phyloP scores from a whole-genome alignment of 2,797 vertebrate species.

The Rhinichthys osculus region DNA sequence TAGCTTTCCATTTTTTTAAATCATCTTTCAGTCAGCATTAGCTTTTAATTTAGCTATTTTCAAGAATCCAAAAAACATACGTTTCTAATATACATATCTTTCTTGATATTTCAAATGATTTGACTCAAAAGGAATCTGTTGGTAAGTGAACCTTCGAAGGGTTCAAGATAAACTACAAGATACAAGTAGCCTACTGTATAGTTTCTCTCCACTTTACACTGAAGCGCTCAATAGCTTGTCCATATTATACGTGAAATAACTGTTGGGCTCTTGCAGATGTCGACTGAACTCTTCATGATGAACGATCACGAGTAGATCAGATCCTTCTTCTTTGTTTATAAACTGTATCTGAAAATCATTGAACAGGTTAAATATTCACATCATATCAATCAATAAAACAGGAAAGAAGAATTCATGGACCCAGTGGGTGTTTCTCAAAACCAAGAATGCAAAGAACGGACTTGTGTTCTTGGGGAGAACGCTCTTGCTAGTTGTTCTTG shows the following conservation, averaged over 20 bases:
- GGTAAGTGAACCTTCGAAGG: neutral
- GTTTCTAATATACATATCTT: no score
- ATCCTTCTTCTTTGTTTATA: neutral
- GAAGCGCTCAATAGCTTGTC: no score
- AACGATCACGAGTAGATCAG: neutral
- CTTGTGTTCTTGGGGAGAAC: no score
- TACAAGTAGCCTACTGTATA: no score
- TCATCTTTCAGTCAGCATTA: neutral
- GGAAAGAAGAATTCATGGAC: no score
- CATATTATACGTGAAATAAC: neutral
- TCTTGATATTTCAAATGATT: neutral
- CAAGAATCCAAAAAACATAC: no score
- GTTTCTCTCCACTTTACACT: no score
- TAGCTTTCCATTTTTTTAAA: neutral
- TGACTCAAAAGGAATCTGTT: neutral
- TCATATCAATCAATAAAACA: neutral
- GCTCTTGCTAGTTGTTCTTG: no score
- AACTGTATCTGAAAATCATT: neutral
- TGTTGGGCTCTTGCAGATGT: constrained; percentile 6
- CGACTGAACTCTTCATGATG: neutral
- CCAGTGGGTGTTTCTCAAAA: no score
- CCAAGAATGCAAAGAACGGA: no score
- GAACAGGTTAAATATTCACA: constrained; percentile 7
- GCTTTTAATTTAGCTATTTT: neutral
- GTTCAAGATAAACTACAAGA: no score